Base-by-base conservation (phyloP, 2,113 vertebrate genomes). In the Myxocyprinus asiaticus region DNA sequence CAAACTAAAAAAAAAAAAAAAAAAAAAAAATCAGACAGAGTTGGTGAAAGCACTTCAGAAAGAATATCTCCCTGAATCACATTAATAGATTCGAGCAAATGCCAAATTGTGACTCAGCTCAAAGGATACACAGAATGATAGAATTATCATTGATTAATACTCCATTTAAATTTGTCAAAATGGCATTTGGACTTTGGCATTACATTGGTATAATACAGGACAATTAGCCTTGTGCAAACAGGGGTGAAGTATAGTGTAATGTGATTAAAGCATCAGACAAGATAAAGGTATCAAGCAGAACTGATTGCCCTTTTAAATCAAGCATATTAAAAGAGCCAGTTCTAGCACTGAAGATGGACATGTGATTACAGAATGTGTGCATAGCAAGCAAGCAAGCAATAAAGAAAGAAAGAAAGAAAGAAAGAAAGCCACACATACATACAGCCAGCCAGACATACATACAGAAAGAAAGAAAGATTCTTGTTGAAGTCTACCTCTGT, bases 61-160 rank as follows among this genome's bases (percentile, higher is more conserved):
- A 65, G n/a, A 50, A n/a, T 45, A 64, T 76, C 59, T 69, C 33
- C 48, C 51, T 61, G 58, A 78, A 78, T 80, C 67, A 45, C 56
- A 78, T 33, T 33, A 33, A 33, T 33, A 3, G 22, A 81, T 73
- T 80, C 67, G 44, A 79, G 59, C 73, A 82, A 85, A 83, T 86
- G 50, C 55, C 79, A 67, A 59, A 81, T n/a, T 77, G 65, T 48
- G 10, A 43, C 59, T 78, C 53, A 66, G 12, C 61, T 70, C 61
- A 48, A 56, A 55, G 5, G 33, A 77, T 79, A 74, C 9, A 10
- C 51, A 62, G 47, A 69, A 74, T 82, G 56, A 85, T 76, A 17
- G 17, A 73, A 78, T 87, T 72, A 77, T 55, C 61, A 85, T 82
- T 73, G 22, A 33, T 33, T 33, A 33, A 33, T 33, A 33, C 22